These are phyloP conservation scores for Lipotes vexillifer DNA, from an alignment of 2,113 vertebrate species.

Conservation along the genomic window DNA sequence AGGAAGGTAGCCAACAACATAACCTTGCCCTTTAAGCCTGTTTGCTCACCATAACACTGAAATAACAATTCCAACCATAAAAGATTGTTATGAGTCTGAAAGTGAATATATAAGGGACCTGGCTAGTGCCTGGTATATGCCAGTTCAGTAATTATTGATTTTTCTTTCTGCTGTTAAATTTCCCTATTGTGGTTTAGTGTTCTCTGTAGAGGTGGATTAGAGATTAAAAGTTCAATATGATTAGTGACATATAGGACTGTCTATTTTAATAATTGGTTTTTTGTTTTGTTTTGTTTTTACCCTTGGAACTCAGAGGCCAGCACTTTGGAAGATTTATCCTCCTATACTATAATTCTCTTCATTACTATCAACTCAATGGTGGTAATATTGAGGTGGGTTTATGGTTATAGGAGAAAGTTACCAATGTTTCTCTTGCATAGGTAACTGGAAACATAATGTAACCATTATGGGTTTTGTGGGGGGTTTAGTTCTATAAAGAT, in stretches of 20 bases:
- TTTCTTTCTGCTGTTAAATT: constrained; percentile 10
- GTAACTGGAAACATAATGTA: background rate
- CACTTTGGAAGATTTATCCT: background rate
- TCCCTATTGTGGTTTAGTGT: background rate
- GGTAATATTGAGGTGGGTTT: background rate
- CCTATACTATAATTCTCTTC: background rate
- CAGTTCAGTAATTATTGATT: background rate
- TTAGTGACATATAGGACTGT: background rate
- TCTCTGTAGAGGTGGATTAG: background rate
- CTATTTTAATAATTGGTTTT: background rate
- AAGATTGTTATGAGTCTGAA: background rate
- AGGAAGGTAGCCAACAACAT: background rate
- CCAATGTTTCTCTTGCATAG: background rate
- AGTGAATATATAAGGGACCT: background rate
- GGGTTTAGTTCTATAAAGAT: background rate
- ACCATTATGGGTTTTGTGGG: background rate
- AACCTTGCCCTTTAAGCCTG: background rate
- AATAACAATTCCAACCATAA: background rate
- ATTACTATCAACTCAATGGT: background rate
- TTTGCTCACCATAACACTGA: background rate
- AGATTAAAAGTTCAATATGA: background rate
- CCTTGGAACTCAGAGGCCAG: background rate
- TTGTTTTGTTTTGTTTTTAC: background rate
- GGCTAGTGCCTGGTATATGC: background rate
- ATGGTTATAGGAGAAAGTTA: background rate